A percentile compares a stretch with the other conserved stretches of the same genome.
Evolutionary conservation across 2,113 vertebrate genomes (phyloP).

Genomic region (Pterocles gutturalis): DNA sequence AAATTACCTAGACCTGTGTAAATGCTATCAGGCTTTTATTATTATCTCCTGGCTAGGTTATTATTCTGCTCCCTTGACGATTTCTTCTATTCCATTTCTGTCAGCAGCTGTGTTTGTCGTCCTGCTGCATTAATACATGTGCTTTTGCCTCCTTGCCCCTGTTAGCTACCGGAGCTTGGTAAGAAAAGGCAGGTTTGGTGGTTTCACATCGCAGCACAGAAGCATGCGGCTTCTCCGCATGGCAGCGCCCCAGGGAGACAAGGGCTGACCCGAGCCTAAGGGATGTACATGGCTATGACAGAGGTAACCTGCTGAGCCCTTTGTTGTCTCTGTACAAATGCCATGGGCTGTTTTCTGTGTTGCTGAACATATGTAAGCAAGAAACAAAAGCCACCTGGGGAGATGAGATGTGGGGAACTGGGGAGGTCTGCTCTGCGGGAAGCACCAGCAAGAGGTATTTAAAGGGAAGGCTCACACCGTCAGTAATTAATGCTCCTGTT

Average conservation of each 20-base stretch:
- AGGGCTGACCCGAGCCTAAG: background rate
- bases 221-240: background rate
- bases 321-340: background rate
- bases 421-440: background rate
- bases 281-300: background rate
- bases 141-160: background rate
- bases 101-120: conserved; percentile 1
- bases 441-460: background rate
- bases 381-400: background rate
- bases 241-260: rapidly evolving
- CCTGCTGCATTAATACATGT: background rate
- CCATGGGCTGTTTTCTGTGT: background rate
- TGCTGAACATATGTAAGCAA: background rate
- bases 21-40: background rate
- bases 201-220: background rate
- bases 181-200: background rate
- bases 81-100: background rate
- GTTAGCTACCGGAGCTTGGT: background rate
- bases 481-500: background rate
- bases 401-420: background rate
- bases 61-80: background rate
- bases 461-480: background rate
- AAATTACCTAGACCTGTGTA: background rate
- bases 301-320: background rate
- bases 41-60: background rate